Conservation (phyloP, 2,797 vertebrate species). For the Phoebastria nigripes region DNA sequence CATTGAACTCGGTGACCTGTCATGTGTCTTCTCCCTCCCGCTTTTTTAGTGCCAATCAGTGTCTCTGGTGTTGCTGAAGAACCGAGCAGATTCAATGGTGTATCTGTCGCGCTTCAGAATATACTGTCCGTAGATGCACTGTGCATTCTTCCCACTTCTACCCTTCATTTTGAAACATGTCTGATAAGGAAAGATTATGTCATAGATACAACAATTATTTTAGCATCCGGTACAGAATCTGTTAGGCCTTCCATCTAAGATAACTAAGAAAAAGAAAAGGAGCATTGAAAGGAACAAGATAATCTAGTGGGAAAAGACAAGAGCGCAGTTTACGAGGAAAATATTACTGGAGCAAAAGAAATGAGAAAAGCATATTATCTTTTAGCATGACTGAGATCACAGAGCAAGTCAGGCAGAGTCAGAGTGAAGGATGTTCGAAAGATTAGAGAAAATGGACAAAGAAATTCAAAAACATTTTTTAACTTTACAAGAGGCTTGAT, state of each 20-base stretch:
- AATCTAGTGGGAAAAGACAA: not conserved
- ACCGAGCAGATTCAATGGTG: not conserved
- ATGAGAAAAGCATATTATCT: not conserved
- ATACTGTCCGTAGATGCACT: not conserved
- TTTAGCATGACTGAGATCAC: slow-evolving; percentile 9
- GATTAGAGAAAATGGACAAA: slow-evolving; percentile 39
- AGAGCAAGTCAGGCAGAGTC: not conserved
- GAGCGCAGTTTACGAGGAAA: not conserved
- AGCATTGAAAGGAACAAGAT: not conserved
- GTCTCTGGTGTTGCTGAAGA: slow-evolving; percentile 16
- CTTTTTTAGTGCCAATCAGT: slow-evolving; percentile 39
- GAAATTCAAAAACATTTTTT: slow-evolving; percentile 43
- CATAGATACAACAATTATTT: slow-evolving; percentile 39
- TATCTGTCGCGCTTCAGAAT: slow-evolving; percentile 24
- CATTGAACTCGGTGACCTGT: slow-evolving; percentile 1
- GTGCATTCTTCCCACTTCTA: slow-evolving; percentile 9
- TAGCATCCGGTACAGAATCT: not conserved
- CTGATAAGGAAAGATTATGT: slow-evolving; percentile 36
- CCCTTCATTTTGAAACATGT: slow-evolving; percentile 8
- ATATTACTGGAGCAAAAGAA: not conserved
- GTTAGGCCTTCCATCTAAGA: not conserved
- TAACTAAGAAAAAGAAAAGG: not conserved
- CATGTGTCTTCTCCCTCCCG: not conserved
- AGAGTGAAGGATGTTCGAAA: not conserved
- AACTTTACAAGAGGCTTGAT: slow-evolving; percentile 55